Base-by-base conservation (phyloP, 2,888 invertebrate genomes). In the Apodemia duryi region DNA sequence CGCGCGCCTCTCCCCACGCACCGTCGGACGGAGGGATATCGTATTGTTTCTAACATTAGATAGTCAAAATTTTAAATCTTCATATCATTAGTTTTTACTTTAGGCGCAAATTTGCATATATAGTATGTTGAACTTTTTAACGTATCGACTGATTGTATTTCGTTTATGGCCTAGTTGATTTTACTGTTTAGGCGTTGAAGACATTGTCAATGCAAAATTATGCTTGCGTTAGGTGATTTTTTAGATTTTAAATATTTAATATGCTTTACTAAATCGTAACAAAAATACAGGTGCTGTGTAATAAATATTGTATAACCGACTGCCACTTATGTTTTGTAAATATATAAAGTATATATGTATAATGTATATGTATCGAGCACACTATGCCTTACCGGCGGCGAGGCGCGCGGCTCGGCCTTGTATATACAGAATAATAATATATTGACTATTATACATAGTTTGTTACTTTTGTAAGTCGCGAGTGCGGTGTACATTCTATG, bases 41-140 rank as follows among this genome's bases (percentile, higher is more conserved):
- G 52, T 81, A 78, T 84, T 82, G 74, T 83, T 84, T 81, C 83
- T 83, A 78, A 83, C 80, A 75, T 86, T 91, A 91, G 91, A 89
- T 91, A 91, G 91, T 83, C 88, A 76, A 90, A 91, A 91, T 91
- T 91, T 29, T 70, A 86, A 85, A 83, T 85, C 82, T 90, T 87
- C 91, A 91, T 91, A 91, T 91, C 91, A 91, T 90, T 91, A 91
- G 91, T 78, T 90, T 86, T 86, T 90, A 91, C 85, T 89, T 90
- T 90, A 91, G 89, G 80, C 77, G 79, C 81, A 81, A 83, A 84
- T 86, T 84, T 82, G 78, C 79, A 79, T 75, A 71, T 38, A 38
- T 38, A 38, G 38, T 83, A 81, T 83, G 81, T 84, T 85, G 77
- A 81, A 78, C 79, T 79, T 75, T 82, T 81, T 76, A 74, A 75